Base-by-base conservation (phyloP, 2,888 invertebrate species). In the Dysmachus trigonus region DNA sequence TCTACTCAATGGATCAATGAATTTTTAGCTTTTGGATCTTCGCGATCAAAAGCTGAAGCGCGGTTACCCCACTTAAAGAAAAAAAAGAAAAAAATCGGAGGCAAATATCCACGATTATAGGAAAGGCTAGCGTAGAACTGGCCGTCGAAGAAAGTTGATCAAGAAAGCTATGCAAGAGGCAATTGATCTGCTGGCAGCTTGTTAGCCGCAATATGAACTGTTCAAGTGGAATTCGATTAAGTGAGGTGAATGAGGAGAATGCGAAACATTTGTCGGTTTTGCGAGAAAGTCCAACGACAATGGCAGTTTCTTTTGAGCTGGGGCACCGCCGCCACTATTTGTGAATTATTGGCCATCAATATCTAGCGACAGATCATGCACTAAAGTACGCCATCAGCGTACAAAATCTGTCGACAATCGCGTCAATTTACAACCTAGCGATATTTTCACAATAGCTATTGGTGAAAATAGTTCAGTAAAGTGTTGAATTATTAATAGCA, bases 131-230 rank as follows among this genome's bases (percentile, higher is more conserved):
- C 22, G 38, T 18, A 22, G 79, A 30, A 30, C 47, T 6, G 47
- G 38, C 8, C 15, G 1, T 33, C 62, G 47, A 82, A 35, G 82
- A 82, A 82, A 82, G 82, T 82, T 62, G 62, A n/a, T 18, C 82
- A 82, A 62, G 82, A 82, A 82, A 82, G 71, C 82, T 82, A 71
- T 35, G 35, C 62, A 82, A 82, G 71, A 53, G 27, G 33, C 82
- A 82, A 82, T 82, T 82, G 82, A 82, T 82, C 82, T 62, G 82
- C 35, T 82, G 62, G 71, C 30, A 27, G 38, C 82, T 71, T 71
- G 38, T 62, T 38, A 71, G 71, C 22, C 62, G 62, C 71, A 33
- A 35, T 35, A 27, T 53, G n/a, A 71, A 82, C 82, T 35, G 82
- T 71, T 82, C 53, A 82, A 82, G 71, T 53, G 53, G 71, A 53